phyloP scores from a whole-genome alignment of 2,113 vertebrate species.

The Eira barbara region DNA sequence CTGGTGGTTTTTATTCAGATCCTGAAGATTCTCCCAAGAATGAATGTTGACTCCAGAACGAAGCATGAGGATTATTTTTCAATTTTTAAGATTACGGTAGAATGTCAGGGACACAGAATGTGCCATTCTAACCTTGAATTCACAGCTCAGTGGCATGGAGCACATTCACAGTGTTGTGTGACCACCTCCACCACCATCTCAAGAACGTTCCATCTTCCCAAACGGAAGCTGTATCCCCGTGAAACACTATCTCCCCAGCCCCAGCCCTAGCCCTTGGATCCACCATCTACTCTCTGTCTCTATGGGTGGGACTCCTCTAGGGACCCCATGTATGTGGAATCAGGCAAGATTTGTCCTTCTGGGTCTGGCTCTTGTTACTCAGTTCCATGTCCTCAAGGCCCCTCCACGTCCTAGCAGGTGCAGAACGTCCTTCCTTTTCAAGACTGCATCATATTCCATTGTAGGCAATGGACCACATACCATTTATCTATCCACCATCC shows the following conservation, averaged over 20 bases:
- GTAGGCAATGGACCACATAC: neutral
- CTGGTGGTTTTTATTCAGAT: neutral
- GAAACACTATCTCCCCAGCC: neutral
- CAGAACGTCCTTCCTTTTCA: neutral
- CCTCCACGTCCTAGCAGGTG: neutral
- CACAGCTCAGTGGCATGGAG: neutral
- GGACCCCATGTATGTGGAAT: too few species aligned
- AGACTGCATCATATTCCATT: neutral
- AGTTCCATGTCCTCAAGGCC: neutral
- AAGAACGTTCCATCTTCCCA: neutral
- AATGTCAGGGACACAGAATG: neutral
- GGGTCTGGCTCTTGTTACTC: neutral
- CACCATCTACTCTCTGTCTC: neutral
- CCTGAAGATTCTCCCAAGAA: neutral
- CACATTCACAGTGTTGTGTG: neutral
- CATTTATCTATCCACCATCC: neutral
- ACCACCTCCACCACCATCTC: neutral
- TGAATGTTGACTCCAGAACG: neutral
- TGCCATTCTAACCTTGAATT: neutral
- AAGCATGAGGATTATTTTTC: neutral
- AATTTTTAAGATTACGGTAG: neutral
- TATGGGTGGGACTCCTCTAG: neutral
- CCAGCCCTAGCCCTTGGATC: neutral
- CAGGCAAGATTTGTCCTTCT: neutral
- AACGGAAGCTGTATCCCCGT: neutral